Percentiles rank a stretch among this genome's conserved stretches.
These are phyloP conservation scores for Neria commutata DNA, from an alignment of 2,888 invertebrate genomes.

Conservation along the genomic window DNA sequence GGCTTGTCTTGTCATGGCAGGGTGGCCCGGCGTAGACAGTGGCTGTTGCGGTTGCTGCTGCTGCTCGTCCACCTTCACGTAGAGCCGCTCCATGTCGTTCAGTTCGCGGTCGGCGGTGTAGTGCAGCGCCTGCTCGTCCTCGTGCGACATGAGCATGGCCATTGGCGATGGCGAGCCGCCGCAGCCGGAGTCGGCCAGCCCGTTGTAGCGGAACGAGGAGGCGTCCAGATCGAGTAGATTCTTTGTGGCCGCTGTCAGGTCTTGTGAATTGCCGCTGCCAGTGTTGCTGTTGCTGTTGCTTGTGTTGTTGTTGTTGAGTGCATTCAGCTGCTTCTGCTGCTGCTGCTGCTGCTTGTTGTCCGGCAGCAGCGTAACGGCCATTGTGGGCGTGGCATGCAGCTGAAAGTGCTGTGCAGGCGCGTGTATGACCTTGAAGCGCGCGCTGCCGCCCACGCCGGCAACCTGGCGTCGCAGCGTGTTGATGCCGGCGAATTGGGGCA, in stretches of 20 bases:
- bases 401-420: conserved; percentile 43
- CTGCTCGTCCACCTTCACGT: conserved; percentile 60
- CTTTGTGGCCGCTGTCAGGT: conserved; percentile 31
- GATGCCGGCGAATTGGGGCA: conserved; percentile 38
- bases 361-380: no score
- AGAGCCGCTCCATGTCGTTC: conserved; percentile 59
- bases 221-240: conserved; percentile 52
- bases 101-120: conserved; percentile 54
- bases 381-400: conserved; percentile 37
- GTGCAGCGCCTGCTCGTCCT: conserved; percentile 50
- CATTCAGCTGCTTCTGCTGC: conserved; percentile 36
- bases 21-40: conserved; percentile 26
- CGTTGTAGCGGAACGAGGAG: conserved; percentile 54
- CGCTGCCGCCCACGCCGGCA: conserved; percentile 43
- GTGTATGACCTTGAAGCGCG: conserved; percentile 51
- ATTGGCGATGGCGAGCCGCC: conserved; percentile 59
- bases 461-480: conserved; percentile 48
- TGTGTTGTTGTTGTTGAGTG: conserved; percentile 32
- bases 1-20: no score
- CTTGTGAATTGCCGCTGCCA: conserved; percentile 29
- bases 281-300: conserved; percentile 24
- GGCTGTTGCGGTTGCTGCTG: conserved; percentile 40
- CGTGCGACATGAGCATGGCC: conserved; percentile 56
- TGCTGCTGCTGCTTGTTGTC: conserved; percentile 22
- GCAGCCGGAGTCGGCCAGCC: conserved; percentile 57